phyloP scores from a whole-genome alignment of 2,888 invertebrate species.

The Acleris holmiana region DNA sequence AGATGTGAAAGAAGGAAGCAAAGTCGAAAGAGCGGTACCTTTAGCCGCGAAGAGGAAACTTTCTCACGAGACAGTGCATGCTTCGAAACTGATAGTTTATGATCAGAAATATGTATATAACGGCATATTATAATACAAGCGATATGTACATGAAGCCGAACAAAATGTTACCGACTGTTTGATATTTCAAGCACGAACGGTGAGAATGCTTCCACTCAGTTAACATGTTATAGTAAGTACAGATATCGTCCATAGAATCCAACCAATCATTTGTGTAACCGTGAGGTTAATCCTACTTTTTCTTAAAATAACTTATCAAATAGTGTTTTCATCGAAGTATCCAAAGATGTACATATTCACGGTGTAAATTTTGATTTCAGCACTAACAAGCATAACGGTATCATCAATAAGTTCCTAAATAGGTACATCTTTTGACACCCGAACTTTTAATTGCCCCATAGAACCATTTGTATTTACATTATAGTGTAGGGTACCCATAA shows the following conservation, averaged over 20 bases:
- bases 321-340: slow-evolving; percentile 40
- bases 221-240: slow-evolving; percentile 44
- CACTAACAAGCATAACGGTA: too few species aligned
- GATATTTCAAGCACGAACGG: slow-evolving; percentile 83
- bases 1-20: slow-evolving; percentile 85
- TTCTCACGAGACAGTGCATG: slow-evolving; percentile 90
- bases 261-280: slow-evolving; percentile 26
- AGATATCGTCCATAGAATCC: slow-evolving; percentile 26
- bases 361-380: neutral
- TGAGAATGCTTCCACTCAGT: slow-evolving; percentile 85
- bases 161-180: slow-evolving; percentile 82
- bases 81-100: slow-evolving; percentile 84
- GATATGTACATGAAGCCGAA: slow-evolving; percentile 86
- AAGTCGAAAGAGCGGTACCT: slow-evolving; percentile 89
- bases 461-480: slow-evolving; percentile 51
- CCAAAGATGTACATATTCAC: slow-evolving; percentile 41
- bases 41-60: slow-evolving; percentile 95
- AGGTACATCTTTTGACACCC: slow-evolving; percentile 32
- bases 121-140: slow-evolving; percentile 85
- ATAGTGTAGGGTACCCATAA: slow-evolving; percentile 20
- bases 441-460: slow-evolving; percentile 24
- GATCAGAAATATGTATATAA: slow-evolving; percentile 80
- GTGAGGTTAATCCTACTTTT: slow-evolving; percentile 21
- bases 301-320: slow-evolving; percentile 14
- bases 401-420: too few species aligned